phyloP scores from a whole-genome alignment of 2,113 vertebrate genomes.

The Recurvirostra avosetta region DNA sequence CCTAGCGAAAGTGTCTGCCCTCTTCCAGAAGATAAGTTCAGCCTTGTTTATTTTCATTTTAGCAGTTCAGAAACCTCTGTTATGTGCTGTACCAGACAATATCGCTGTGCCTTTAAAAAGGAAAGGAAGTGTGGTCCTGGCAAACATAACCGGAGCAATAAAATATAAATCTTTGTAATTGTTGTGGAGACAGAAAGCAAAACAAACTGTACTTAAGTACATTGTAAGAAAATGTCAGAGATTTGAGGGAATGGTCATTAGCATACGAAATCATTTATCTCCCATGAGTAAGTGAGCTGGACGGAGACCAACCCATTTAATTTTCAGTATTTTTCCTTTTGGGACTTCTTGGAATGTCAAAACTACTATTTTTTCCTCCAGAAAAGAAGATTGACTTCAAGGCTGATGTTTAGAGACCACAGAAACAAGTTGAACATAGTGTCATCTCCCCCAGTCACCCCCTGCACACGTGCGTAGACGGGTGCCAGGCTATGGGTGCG shows the following conservation, averaged over 20 bases:
- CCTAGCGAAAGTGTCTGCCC: constrained; percentile 29
- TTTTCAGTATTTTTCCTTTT: constrained; percentile 62
- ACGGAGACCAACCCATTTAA: constrained; percentile 32
- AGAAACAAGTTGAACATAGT: neutral
- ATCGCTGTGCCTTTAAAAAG: constrained; percentile 68
- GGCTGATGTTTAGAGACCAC: neutral
- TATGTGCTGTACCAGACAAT: neutral
- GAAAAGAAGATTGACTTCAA: constrained; percentile 25
- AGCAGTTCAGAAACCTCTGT: constrained; percentile 1
- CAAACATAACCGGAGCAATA: constrained; percentile 57
- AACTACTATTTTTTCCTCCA: constrained; percentile 49
- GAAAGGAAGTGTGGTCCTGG: constrained; percentile 70
- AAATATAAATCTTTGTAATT: constrained; percentile 78
- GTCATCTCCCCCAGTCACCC: neutral
- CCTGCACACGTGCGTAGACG: accelerated
- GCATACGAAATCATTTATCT: constrained; percentile 64
- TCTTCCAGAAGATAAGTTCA: constrained; percentile 49
- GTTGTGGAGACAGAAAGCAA: constrained; percentile 82
- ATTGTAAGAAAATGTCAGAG: constrained; percentile 71
- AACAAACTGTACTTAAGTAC: constrained; percentile 76
- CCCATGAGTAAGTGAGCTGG: constrained; percentile 63
- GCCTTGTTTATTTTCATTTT: constrained; percentile 67
- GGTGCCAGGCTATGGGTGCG: accelerated
- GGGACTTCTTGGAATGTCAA: constrained; percentile 67
- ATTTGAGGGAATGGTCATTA: constrained; percentile 66